A percentile compares a stretch with the other conserved stretches of the same genome.
Evolutionary conservation across 2,888 invertebrate species (phyloP).

Genomic region (Pseudoips prasinana): DNA sequence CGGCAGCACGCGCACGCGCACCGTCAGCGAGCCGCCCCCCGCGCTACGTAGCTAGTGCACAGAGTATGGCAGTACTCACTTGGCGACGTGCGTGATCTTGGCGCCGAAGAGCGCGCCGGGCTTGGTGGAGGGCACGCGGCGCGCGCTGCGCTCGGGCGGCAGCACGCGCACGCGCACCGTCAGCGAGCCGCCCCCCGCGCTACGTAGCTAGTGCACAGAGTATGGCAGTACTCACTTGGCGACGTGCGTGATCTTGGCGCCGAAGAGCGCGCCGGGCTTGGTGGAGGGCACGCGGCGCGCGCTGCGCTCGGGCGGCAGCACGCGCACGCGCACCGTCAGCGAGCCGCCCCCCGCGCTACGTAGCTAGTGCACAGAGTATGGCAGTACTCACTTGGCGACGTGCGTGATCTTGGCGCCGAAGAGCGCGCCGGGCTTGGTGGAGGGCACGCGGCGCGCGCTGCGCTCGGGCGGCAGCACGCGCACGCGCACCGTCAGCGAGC

Average conservation of each 20-base stretch:
- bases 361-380: no score
- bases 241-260: conserved; percentile 93
- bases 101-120: conserved; percentile 95
- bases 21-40: conserved; percentile 85
- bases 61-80: conserved; percentile 82
- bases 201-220: no score
- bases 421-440: no score
- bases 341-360: no score
- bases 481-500: no score
- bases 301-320: conserved; percentile 92
- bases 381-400: no score
- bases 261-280: conserved; percentile 94
- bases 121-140: conserved; percentile 93
- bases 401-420: no score
- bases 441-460: no score
- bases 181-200: conserved; percentile 86
- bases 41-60: conserved; percentile 85
- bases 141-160: conserved; percentile 91
- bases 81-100: conserved; percentile 93
- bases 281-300: conserved; percentile 92
- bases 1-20: no score
- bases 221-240: conserved; percentile 94
- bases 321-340: conserved; percentile 88
- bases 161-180: conserved; percentile 90
- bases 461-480: no score